Evolutionary conservation across 2,797 vertebrate genomes (phyloP).

Genomic region (Acomys russatus): DNA sequence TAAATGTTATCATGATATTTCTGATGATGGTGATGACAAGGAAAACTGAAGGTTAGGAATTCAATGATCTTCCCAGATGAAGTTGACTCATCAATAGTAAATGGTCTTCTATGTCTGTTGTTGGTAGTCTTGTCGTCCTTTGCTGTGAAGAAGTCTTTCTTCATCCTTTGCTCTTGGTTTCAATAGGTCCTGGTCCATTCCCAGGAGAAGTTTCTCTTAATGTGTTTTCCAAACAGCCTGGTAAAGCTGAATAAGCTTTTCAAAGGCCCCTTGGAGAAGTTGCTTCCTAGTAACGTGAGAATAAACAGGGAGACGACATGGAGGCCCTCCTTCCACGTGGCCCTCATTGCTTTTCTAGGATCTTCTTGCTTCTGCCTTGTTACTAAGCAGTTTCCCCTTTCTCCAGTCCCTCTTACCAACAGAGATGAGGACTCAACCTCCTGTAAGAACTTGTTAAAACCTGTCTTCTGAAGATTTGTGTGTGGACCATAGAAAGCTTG

Average conservation of each 20-base stretch:
- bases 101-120: too few species aligned
- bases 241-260: background rate
- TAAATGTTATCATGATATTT: background rate
- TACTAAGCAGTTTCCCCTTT: background rate
- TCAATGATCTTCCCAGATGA: background rate
- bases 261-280: background rate
- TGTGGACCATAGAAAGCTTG: background rate
- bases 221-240: too few species aligned
- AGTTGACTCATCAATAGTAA: background rate
- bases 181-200: background rate
- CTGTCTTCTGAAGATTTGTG: background rate
- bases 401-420: background rate
- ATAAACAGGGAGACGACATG: accelerated
- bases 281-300: background rate
- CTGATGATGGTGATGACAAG: background rate
- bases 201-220: background rate
- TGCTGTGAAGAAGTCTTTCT: background rate
- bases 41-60: too few species aligned
- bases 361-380: background rate
- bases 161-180: background rate
- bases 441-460: too few species aligned
- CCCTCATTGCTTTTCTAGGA: background rate
- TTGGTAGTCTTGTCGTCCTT: too few species aligned
- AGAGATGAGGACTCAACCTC: too few species aligned
- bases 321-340: background rate